phyloP scores from a whole-genome alignment of 2,888 invertebrate genomes.

The Macaria notata region DNA sequence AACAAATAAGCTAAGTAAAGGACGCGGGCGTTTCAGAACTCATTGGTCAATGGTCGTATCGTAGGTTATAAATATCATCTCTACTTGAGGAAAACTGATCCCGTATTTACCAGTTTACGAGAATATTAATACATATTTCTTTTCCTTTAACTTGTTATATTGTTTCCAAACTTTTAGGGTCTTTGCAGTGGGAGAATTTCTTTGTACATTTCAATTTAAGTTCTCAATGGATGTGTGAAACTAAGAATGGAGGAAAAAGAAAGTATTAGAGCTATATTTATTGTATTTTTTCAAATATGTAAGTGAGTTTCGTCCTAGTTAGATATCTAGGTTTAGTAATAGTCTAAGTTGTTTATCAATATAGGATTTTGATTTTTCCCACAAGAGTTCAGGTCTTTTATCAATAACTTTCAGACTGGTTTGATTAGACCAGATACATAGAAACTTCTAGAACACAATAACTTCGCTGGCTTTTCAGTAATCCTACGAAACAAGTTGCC shows the following conservation, averaged over 20 bases:
- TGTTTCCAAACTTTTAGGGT: conserved; percentile 39
- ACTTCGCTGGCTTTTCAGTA: conserved; percentile 7
- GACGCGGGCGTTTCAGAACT: too few species aligned
- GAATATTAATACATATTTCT: conserved; percentile 41
- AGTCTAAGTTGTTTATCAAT: too few species aligned
- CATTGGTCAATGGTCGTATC: not conserved
- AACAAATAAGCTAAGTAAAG: too few species aligned
- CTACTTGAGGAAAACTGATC: conserved; percentile 35
- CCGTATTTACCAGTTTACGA: conserved; percentile 39
- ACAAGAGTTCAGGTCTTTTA: too few species aligned
- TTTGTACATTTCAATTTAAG: conserved; percentile 39
- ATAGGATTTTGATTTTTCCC: too few species aligned
- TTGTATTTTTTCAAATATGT: too few species aligned
- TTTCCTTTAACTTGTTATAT: conserved; percentile 43
- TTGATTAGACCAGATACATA: too few species aligned
- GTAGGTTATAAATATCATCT: not conserved
- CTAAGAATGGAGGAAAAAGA: too few species aligned
- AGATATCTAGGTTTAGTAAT: too few species aligned
- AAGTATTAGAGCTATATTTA: too few species aligned
- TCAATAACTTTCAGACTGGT: too few species aligned
- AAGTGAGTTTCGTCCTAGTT: too few species aligned
- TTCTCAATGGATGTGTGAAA: conserved; percentile 21
- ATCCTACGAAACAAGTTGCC: conserved; percentile 3
- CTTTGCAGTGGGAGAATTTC: conserved; percentile 16
- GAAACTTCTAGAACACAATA: conserved; percentile 4